These are phyloP conservation scores for Calonectris borealis DNA, from an alignment of 2,113 vertebrate species.

Conservation along the genomic window DNA sequence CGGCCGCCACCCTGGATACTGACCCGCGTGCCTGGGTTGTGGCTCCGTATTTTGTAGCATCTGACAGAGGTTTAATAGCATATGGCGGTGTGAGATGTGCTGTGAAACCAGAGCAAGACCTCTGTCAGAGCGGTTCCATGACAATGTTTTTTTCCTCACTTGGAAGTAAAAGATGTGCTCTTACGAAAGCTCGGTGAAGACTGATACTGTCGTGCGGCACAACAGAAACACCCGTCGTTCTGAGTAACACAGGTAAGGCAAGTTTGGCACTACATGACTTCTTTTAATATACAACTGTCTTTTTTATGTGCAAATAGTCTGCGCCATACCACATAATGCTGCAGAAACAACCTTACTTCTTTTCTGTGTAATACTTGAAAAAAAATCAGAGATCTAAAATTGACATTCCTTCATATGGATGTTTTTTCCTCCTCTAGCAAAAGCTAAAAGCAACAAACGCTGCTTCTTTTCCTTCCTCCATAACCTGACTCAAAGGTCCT, in stretches of 20 bases:
- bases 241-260: not conserved
- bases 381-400: not conserved
- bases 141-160: not conserved
- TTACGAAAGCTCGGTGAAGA: not conserved
- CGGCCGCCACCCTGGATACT: not conserved
- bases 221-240: not conserved
- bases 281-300: not conserved
- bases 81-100: not conserved
- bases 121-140: not conserved
- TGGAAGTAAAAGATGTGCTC: not conserved
- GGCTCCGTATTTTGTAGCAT: not conserved
- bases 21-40: no score
- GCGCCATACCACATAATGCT: not conserved
- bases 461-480: not conserved
- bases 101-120: not conserved
- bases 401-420: not conserved
- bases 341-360: not conserved
- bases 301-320: not conserved
- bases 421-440: not conserved
- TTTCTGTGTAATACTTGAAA: not conserved
- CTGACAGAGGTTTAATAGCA: not conserved
- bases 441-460: not conserved
- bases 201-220: fast-evolving
- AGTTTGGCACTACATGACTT: not conserved
- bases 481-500: not conserved